Evolutionary conservation across 2,888 invertebrate genomes (phyloP).

Genomic region (Aethes cnicana): DNA sequence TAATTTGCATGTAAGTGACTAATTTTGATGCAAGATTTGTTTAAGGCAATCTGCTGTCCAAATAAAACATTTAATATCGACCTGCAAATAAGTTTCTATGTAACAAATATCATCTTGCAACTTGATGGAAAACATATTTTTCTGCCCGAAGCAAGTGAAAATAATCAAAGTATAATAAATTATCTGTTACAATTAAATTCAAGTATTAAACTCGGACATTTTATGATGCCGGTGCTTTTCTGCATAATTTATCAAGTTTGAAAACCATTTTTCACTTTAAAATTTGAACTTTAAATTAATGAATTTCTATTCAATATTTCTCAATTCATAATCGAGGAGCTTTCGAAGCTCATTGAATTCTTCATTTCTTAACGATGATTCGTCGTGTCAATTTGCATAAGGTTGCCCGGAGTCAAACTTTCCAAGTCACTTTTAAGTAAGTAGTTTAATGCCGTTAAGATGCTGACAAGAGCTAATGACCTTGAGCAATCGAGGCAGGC

Average conservation of each 20-base stretch:
- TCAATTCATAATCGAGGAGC: constrained; percentile 9
- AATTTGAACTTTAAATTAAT: constrained; percentile 4
- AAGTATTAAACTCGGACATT: not conserved
- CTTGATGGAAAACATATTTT: not conserved
- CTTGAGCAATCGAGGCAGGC: too few species aligned
- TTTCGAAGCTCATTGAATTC: constrained; percentile 20
- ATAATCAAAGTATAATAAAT: constrained; percentile 1
- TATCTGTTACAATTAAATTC: not conserved
- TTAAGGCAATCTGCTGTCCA: too few species aligned
- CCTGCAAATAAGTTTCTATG: too few species aligned
- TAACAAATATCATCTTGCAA: too few species aligned
- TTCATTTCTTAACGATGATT: constrained; percentile 14
- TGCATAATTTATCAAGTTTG: constrained; percentile 8
- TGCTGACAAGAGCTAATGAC: too few species aligned
- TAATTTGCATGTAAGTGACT: too few species aligned
- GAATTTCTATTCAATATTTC: not conserved
- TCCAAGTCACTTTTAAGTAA: too few species aligned
- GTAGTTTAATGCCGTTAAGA: too few species aligned
- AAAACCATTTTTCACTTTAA: constrained; percentile 2
- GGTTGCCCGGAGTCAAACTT: too few species aligned
- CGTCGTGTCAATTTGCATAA: constrained; percentile 23
- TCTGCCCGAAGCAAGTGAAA: not conserved
- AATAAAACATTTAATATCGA: too few species aligned
- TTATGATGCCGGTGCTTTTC: not conserved
- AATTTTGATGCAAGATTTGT: too few species aligned